Evolutionary conservation across 2,888 invertebrate species (phyloP), one percentile per base, ranked within the genome.

Genomic region (Emmelina monodactyla): DNA sequence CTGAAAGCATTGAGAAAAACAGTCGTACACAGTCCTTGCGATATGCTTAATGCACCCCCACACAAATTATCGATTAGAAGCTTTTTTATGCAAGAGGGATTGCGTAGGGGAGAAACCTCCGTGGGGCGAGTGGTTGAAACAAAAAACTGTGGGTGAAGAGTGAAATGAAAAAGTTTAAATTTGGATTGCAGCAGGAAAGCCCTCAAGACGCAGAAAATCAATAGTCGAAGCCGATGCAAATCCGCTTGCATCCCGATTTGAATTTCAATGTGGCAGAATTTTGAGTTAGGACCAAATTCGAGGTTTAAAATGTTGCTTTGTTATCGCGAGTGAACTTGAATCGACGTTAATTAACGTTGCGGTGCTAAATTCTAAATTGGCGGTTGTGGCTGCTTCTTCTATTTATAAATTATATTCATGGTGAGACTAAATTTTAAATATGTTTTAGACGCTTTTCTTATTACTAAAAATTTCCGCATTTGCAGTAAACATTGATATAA

Each of bases 1-100:
- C 75, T 72, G 64, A 67, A 70, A 71, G 70, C 65, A 64, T 60
- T 63, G 70, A 73, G 75, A 76, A 76, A 72, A 76, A 73, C 75
- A 68, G 62, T 69, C n/a, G n/a, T 62, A 69, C 51, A 55, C 62
- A 60, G 62, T 61, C 67, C 66, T 64, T 58, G 57, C 76, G 75
- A 75, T 79, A 79, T 79, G 78, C 78, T 75, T 79, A 79, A 79
- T 79, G 79, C 79, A 78, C 79, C 78, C 75, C 79, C 79, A 79
- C 75, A 79, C 71, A 79, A 79, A 79, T 79, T 79, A 79, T 79
- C 79, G 79, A 79, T 79, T 79, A 79, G 78, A 71, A 73, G 76
- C 79, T 79, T 79, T 79, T 79, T 79, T 79, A 79, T 79, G 79
- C 79, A 79, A 79, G 79, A 79, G 79, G 75, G 78, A 70, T 51